Base-by-base conservation (phyloP, 2,797 vertebrate genomes). In the Spinus pinus region DNA sequence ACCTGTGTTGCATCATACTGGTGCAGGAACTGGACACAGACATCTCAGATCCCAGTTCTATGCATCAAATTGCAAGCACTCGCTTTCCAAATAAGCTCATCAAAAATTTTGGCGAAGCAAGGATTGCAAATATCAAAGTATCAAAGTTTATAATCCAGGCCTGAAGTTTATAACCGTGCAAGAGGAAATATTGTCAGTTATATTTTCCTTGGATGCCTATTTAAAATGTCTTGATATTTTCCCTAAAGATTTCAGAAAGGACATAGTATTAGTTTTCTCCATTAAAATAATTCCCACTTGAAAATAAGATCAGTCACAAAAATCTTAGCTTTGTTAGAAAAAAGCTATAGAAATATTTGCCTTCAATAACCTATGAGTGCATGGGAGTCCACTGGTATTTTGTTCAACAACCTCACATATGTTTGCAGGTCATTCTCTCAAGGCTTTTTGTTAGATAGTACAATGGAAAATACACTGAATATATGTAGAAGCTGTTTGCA, bases 61-160 rank as follows among this genome's bases (percentile, higher is more conserved):
- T 0, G 15, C 15, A 53, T 25, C 9, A 50, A 53, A 49, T 42
- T 0, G 0, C 33, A 89, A 88, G 12, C 42, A 19, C 27, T 64
- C 17, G 75, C 33, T 25, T 62, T 72, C n/a, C 47, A 81, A 82
- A 58, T 44, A 56, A 77, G 39, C 23, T 69, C 30, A 60, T 28
- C 6, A 66, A 22, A 71, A 66, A 31, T 51, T 24, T 7, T 60
- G 42, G 50, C 14, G 27, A 62, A 86, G 57, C 19, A 83, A 81
- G 35, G 17, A 24, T 2, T 8, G 42, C 20, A 92, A 90, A n/a
- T 72, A 54, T 9, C 44, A 39, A 39, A 39, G 1, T 49, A 90
- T 14, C 14, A 60, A 85, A 61, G 33, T 42, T 86, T 64, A 60
- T 46, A 92, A 90, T 6, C 39, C 62, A 89, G 7, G 39, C 47